phyloP scores from a whole-genome alignment of 2,888 invertebrate species.

The Globia sparganii region DNA sequence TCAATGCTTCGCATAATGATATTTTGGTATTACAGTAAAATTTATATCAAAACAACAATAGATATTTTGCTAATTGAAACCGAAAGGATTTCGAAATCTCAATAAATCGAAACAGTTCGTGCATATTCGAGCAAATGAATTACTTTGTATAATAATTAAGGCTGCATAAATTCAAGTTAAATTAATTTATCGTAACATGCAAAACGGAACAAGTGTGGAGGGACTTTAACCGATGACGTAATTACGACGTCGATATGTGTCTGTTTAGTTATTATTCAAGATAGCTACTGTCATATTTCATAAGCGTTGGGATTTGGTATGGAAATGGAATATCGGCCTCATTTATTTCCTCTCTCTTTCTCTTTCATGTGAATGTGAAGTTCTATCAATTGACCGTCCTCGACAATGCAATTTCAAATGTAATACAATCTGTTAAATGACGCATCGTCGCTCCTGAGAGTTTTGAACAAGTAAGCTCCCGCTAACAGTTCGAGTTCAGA shows the following conservation, averaged over 20 bases:
- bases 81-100: not conserved
- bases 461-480: conserved; percentile 11
- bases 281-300: conserved; percentile 53
- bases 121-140: conserved; percentile 13
- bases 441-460: conserved; percentile 14
- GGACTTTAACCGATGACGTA: conserved; percentile 58
- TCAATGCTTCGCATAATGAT: not conserved
- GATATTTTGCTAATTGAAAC: not conserved
- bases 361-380: not conserved
- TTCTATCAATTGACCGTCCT: not conserved
- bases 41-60: conserved; percentile 2
- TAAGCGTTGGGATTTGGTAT: conserved; percentile 16
- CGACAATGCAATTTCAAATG: not conserved
- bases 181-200: conserved; percentile 1
- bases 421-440: conserved; percentile 26
- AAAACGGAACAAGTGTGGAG: conserved; percentile 43
- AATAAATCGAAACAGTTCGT: not conserved
- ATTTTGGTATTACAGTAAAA: not conserved
- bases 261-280: conserved; percentile 59
- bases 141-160: conserved; percentile 15
- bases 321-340: not conserved
- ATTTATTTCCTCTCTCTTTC: not conserved
- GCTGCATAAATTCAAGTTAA: not conserved
- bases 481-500: conserved; percentile 28
- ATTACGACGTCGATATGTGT: conserved; percentile 55